These are phyloP conservation scores for Chelonus formosanus DNA, from an alignment of 2,888 invertebrate genomes.

Conservation along the genomic window DNA sequence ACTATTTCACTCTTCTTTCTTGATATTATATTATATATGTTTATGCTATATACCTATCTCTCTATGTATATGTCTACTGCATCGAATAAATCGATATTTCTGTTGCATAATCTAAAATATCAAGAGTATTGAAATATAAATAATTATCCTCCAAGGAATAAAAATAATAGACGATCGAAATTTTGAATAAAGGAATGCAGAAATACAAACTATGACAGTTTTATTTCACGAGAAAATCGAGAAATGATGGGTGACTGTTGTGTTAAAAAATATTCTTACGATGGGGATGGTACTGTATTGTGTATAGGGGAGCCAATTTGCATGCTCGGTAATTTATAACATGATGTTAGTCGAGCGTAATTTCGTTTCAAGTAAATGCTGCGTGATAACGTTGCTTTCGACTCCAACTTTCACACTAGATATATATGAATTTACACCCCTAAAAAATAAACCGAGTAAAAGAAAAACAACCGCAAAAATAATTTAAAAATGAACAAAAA, in stretches of 20 bases:
- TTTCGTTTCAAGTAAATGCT: conserved; percentile 35
- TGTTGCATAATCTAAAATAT: conserved; percentile 18
- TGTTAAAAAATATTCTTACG: conserved; percentile 14
- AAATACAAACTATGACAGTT: conserved; percentile 6
- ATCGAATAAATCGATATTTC: conserved; percentile 21
- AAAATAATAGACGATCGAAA: conserved; percentile 5
- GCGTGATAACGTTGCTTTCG: conserved; percentile 16
- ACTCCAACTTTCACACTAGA: neutral
- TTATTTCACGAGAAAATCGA: neutral
- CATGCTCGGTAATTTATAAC: conserved; percentile 40
- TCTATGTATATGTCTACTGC: conserved; percentile 32
- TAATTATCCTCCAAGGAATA: neutral
- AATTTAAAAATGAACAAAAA: neutral
- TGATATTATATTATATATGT: neutral
- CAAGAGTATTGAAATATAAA: neutral
- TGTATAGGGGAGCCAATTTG: conserved; percentile 34
- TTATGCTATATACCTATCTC: neutral
- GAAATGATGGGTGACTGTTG: conserved; percentile 24
- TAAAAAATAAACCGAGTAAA: conserved; percentile 23
- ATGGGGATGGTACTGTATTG: conserved; percentile 3
- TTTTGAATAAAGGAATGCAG: neutral
- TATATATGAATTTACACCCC: conserved; percentile 15
- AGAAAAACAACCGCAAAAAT: neutral
- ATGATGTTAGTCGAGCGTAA: conserved; percentile 19
- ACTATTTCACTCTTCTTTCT: conserved; percentile 6